Conservation (phyloP, 2,888 invertebrate genomes). For the Malachius bipustulatus region DNA sequence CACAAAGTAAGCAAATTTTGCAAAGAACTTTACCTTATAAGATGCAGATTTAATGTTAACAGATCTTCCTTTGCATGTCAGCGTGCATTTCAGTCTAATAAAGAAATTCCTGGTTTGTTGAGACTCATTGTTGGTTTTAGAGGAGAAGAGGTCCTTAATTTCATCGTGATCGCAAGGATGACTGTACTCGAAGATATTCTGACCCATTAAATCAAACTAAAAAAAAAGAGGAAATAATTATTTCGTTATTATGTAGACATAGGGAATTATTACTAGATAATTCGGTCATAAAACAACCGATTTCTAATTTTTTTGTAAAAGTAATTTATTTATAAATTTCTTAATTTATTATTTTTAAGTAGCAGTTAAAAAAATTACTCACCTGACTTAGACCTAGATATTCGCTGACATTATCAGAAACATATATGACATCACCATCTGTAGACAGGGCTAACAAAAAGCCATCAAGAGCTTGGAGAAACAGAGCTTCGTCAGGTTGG, state of each 20-base stretch:
- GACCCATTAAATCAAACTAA: conserved; percentile 92
- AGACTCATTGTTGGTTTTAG: conserved; percentile 35
- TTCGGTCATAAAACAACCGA: too few species aligned
- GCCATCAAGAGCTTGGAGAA: conserved; percentile 77
- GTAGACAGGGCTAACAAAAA: conserved; percentile 78
- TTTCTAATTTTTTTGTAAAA: conserved; percentile 1
- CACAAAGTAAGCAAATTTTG: too few species aligned
- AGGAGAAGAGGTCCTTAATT: conserved; percentile 50
- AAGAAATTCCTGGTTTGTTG: conserved; percentile 45
- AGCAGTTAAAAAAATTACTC: too few species aligned
- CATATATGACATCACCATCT: conserved; percentile 85
- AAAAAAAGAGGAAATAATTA: conserved; percentile 27
- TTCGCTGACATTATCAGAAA: conserved; percentile 82
- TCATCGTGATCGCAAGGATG: conserved; percentile 95
- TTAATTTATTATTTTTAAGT: neutral
- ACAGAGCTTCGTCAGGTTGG: conserved; percentile 50
- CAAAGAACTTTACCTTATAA: conserved; percentile 87
- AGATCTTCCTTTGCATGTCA: conserved; percentile 88
- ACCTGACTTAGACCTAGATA: conserved; percentile 91
- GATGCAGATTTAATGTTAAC: conserved; percentile 92
- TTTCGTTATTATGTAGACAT: neutral
- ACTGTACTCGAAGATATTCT: conserved; percentile 85
- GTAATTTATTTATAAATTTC: neutral
- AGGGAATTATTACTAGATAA: too few species aligned
- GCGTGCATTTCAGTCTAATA: conserved; percentile 82